phyloP scores from a whole-genome alignment of 2,888 invertebrate species.

The Ariolimax columbianus region DNA sequence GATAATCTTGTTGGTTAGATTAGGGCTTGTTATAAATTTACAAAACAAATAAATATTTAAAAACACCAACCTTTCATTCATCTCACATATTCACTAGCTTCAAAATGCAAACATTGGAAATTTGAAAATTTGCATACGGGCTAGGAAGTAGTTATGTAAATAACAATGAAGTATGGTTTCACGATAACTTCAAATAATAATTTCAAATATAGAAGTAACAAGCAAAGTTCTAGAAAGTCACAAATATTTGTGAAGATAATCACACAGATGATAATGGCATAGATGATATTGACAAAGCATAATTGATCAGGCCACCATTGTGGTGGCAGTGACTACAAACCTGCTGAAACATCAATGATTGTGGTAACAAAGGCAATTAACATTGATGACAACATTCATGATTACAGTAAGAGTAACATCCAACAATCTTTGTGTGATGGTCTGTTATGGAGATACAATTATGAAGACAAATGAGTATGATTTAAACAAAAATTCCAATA shows the following conservation, averaged over 20 bases:
- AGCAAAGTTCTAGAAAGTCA: not conserved
- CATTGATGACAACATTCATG: too few relatives aligned
- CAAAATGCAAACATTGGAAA: not conserved
- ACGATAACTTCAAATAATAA: slow-evolving; percentile 9
- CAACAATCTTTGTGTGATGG: too few relatives aligned
- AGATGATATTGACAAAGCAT: not conserved
- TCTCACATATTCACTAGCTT: not conserved
- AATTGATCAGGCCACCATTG: not conserved
- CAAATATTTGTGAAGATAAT: not conserved
- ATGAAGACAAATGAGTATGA: too few relatives aligned
- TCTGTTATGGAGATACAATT: too few relatives aligned
- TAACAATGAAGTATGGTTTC: slow-evolving; percentile 11
- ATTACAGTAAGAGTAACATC: too few relatives aligned
- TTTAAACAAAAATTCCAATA: too few relatives aligned
- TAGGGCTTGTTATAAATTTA: too few relatives aligned
- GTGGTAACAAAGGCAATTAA: too few relatives aligned
- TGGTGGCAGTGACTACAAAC: not conserved
- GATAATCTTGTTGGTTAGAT: too few relatives aligned
- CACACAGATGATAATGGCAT: not conserved
- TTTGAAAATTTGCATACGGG: slow-evolving; percentile 18
- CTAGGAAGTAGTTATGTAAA: slow-evolving; percentile 17
- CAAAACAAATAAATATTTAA: too few relatives aligned
- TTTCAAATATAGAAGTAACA: slow-evolving; percentile 10
- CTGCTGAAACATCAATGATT: not conserved
- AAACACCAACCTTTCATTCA: not conserved